Percentiles rank a stretch among this genome's conserved stretches.
Evolutionary conservation across 2,113 vertebrate species (phyloP).

Genomic region (Maccullochella peelii): DNA sequence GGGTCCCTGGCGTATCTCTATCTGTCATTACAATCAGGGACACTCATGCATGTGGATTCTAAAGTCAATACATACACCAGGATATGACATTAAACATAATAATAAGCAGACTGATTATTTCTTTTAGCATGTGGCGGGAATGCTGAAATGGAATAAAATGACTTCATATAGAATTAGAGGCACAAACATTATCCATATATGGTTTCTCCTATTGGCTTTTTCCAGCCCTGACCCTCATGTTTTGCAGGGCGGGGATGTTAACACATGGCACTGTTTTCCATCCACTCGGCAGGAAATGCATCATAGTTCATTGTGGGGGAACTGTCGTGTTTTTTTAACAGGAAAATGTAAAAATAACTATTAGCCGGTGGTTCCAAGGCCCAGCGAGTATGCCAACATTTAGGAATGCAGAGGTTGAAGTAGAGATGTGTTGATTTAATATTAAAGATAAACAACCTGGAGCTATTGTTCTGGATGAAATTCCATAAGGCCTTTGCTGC

Average conservation of each 20-base stretch:
- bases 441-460: constrained; percentile 31
- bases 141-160: constrained; percentile 25
- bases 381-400: constrained; percentile 44
- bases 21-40: constrained; percentile 37
- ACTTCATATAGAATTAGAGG: constrained; percentile 24
- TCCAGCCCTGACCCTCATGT: constrained; percentile 73
- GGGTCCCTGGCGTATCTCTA: constrained; percentile 51
- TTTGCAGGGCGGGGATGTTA: constrained; percentile 92
- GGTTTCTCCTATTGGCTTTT: constrained; percentile 43
- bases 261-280: constrained; percentile 97
- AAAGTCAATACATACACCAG: constrained; percentile 26
- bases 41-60: constrained; percentile 4
- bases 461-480: constrained; percentile 32
- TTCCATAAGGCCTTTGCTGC: neutral
- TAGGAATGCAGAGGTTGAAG: constrained; percentile 58
- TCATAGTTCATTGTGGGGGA: constrained; percentile 95
- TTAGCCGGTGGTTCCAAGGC: constrained; percentile 75
- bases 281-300: constrained; percentile 96
- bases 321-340: constrained; percentile 88
- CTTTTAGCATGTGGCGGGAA: constrained; percentile 3
- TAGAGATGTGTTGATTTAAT: constrained; percentile 48
- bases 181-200: constrained; percentile 12
- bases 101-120: constrained; percentile 30
- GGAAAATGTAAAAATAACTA: constrained; percentile 99
- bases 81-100: constrained; percentile 29